Conservation (phyloP, 2,888 invertebrate species). For the Luperina testacea region DNA sequence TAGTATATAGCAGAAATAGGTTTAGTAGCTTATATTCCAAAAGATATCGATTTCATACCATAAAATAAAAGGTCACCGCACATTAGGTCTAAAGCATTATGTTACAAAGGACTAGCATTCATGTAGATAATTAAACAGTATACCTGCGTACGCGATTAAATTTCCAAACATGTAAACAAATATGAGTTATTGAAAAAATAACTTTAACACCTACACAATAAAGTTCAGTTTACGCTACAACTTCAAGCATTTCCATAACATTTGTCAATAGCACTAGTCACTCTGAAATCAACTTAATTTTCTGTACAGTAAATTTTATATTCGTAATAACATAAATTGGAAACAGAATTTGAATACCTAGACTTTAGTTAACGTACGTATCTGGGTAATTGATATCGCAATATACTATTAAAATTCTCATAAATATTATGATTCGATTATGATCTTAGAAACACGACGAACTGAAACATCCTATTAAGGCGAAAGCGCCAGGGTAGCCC, state of each 20-base stretch:
- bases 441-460: too few relatives aligned
- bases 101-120: not conserved
- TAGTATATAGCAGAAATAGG: not conserved
- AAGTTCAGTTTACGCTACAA: not conserved
- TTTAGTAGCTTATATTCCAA: not conserved
- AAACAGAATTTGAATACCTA: not conserved
- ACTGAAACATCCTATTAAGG: not conserved
- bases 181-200: not conserved
- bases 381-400: too few relatives aligned
- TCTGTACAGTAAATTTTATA: not conserved
- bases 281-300: not conserved
- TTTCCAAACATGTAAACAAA: not conserved
- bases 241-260: not conserved
- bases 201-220: not conserved
- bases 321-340: not conserved
- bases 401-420: too few relatives aligned
- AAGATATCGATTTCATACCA: not conserved
- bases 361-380: too few relatives aligned
- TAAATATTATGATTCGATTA: too few relatives aligned
- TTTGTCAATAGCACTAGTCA: not conserved
- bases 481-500: too few relatives aligned
- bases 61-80: not conserved
- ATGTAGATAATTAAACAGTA: not conserved
- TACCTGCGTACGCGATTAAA: not conserved
- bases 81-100: not conserved